Base-by-base conservation (phyloP, 35 echinoderm and acorn worm genomes). In the Acanthaster planci region DNA sequence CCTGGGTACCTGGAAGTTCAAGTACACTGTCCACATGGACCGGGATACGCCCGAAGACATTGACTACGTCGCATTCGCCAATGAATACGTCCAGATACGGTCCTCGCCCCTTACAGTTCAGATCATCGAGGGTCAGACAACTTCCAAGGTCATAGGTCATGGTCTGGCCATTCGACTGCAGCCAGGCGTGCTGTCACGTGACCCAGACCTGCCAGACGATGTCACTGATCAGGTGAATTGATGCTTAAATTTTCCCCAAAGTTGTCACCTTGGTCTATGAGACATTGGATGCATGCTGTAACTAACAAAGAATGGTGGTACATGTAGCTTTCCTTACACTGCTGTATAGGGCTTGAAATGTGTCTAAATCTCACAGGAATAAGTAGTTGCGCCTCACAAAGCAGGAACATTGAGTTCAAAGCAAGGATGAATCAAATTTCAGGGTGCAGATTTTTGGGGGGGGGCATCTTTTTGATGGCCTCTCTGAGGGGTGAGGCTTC, bases 1-100 rank as follows among this genome's bases (percentile, higher is more conserved):
- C 14, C 16, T 83, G 2, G 90, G 90, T 1, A 38, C 38, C 22
- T 92, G 86, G 50, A 67, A 77, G 55, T 81, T 92, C 50, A 86
- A 27, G 5, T 92, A 87, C 44, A 60, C 39, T 15, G 84, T 92
- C 2, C 51, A 55, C 8, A 86, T 92, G 77, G 78, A 86, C 38
- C n/a, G 26, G 18, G 40, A 1, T 15, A 23, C 44, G 7, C 30
- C 40, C 7, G 78, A 81, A 15, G 51, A 59, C 22, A 82, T 84
- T 9, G 47, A 38, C 5, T 82, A 86, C 21, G 64, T 22, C 0
- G 53, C 75, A 10, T 79, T 57, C 47, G 84, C 78, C 22, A 30
- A 44, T 1, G 84, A 92, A 27, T 87, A 81, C 19, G 40, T 86
- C 21, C 29, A 76, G 2, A 84, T 92, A 2, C 47, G 79, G 23